These are phyloP conservation scores for Megaceryle maxima DNA, from an alignment of 2,113 vertebrate species.

Conservation along the genomic window DNA sequence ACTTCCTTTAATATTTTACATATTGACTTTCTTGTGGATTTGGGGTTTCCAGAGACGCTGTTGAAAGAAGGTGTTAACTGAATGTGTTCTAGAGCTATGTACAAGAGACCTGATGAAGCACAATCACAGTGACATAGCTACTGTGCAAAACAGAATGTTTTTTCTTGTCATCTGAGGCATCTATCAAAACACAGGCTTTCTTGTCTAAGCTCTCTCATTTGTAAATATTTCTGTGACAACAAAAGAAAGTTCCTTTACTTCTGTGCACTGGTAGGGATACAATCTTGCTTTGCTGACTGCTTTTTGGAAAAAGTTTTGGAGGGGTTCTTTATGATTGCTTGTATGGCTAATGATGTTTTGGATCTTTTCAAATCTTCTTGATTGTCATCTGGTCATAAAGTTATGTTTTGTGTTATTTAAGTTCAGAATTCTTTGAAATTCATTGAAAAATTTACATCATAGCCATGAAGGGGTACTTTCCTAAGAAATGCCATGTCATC, in stretches of 20 bases:
- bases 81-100: neutral
- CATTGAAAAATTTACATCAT: neutral
- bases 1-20: neutral
- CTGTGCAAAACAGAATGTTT: neutral
- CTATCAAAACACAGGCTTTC: neutral
- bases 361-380: neutral
- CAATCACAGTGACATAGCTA: no score
- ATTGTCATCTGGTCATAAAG: neutral
- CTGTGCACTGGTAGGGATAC: neutral
- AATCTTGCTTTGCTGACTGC: neutral
- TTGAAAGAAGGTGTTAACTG: neutral
- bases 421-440: neutral
- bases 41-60: neutral
- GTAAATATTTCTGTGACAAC: neutral
- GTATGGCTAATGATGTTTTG: neutral
- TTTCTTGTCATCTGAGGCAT: neutral
- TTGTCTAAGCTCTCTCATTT: neutral
- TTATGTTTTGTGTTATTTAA: neutral
- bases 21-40: neutral
- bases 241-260: neutral
- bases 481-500: rapidly evolving
- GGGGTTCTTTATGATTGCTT: neutral
- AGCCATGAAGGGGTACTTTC: neutral
- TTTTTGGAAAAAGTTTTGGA: neutral
- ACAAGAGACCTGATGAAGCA: neutral